Evolutionary conservation across 2,113 vertebrate species (phyloP).

Genomic region (Zosterops hypoxanthus): DNA sequence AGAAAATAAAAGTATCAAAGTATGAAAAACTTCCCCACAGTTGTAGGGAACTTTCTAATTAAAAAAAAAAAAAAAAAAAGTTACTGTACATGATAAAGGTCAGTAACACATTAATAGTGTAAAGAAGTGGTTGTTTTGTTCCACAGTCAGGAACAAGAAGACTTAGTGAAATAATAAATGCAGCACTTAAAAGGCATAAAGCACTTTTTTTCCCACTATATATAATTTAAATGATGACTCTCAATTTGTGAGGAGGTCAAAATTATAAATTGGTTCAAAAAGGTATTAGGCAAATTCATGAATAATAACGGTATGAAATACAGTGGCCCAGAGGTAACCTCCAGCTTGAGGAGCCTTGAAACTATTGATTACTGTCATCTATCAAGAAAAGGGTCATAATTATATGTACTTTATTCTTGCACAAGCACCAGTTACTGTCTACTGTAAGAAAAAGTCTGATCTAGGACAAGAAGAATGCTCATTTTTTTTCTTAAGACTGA

Average conservation of each 20-base stretch:
- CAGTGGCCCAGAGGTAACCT: not conserved
- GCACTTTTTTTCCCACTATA: not conserved
- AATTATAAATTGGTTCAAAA: constrained; percentile 31
- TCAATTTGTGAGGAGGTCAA: not conserved
- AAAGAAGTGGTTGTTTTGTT: not conserved
- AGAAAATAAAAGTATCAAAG: not conserved
- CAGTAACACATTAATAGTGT: not conserved
- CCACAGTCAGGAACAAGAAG: not conserved
- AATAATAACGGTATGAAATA: not conserved
- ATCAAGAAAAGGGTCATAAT: not conserved
- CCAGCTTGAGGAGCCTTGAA: not conserved
- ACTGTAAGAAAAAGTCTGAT: not conserved
- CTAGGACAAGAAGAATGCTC: not conserved
- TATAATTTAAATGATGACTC: constrained; percentile 33
- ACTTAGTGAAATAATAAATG: not conserved
- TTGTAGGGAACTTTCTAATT: not conserved
- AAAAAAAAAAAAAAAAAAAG: not conserved
- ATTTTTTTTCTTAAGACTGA: not conserved
- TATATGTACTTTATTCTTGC: not conserved
- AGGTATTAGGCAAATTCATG: constrained; percentile 15
- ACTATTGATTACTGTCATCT: constrained; percentile 12
- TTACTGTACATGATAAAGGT: not conserved
- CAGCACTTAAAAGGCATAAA: constrained; percentile 3
- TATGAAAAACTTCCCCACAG: not conserved
- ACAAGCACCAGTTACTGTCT: not conserved